Evolutionary conservation across 2,797 vertebrate genomes (phyloP).

Genomic region (Labroides dimidiatus): DNA sequence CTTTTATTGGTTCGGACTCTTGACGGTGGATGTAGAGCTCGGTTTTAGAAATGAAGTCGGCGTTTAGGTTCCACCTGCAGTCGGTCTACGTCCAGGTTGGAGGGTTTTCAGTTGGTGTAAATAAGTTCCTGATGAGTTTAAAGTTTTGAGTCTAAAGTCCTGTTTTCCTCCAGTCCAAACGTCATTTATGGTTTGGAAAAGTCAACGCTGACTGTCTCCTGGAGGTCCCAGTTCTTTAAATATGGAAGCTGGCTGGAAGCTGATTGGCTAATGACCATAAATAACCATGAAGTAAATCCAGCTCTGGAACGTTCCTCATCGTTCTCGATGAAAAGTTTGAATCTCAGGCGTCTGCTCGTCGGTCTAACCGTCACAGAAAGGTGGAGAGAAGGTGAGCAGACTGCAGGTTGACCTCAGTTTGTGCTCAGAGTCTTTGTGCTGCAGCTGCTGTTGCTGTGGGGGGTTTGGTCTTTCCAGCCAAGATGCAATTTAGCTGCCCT

Average conservation of each 20-base stretch:
- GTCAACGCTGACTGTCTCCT: too few species aligned
- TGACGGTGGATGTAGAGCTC: neutral
- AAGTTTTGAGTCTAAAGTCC: neutral
- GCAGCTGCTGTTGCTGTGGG: slow-evolving; percentile 71
- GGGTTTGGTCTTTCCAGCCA: slow-evolving; percentile 67
- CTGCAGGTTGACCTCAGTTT: slow-evolving; percentile 10
- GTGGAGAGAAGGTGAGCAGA: slow-evolving; percentile 9
- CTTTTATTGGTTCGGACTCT: slow-evolving; percentile 18
- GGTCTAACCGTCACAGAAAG: neutral
- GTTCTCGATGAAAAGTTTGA: too few species aligned
- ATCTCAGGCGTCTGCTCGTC: neutral
- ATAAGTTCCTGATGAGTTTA: neutral
- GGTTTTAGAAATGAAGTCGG: too few species aligned
- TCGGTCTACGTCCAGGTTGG: too few species aligned
- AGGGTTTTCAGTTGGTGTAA: too few species aligned
- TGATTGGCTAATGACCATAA: too few species aligned
- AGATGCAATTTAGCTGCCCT: slow-evolving; percentile 96
- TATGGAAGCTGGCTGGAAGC: too few species aligned
- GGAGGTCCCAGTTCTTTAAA: too few species aligned
- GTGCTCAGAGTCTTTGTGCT: slow-evolving; percentile 19
- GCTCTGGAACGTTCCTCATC: too few species aligned
- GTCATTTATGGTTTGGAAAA: too few species aligned
- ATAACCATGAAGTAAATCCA: too few species aligned
- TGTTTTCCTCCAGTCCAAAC: neutral
- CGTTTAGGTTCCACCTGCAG: neutral